phyloP scores from a whole-genome alignment of 1,140 invertebrate genomes.

The Drosophila sturtevanti region DNA sequence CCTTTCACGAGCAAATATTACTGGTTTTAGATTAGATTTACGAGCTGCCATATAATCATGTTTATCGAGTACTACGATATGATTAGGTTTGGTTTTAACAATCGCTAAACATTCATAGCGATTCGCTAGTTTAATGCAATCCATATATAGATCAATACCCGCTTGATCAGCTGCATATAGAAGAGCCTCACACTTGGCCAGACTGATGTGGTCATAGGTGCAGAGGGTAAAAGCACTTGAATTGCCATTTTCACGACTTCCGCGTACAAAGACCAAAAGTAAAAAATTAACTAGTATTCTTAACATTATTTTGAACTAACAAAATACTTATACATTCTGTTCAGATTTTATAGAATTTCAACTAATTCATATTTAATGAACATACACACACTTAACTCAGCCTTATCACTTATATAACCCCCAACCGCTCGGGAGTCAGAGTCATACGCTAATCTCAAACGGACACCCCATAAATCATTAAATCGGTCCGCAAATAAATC shows the following conservation, averaged over 20 bases:
- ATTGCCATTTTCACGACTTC: neutral
- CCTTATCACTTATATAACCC: conserved; percentile 41
- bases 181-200: neutral
- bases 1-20: conserved; percentile 23
- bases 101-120: conserved; percentile 9
- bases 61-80: conserved; percentile 24
- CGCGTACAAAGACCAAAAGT: neutral
- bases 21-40: conserved; percentile 3
- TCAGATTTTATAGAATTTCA: neutral
- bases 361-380: conserved; percentile 1
- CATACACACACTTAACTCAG: neutral
- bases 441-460: conserved; percentile 60
- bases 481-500: conserved; percentile 54
- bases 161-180: neutral
- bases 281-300: neutral
- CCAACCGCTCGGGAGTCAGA: conserved; percentile 24
- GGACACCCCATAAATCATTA: conserved; percentile 70
- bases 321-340: neutral
- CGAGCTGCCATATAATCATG: conserved; percentile 27
- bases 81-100: neutral
- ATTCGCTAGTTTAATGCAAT: conserved; percentile 5
- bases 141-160: neutral
- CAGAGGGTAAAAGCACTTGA: neutral
- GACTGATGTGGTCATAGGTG: neutral
- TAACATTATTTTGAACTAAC: neutral